Base-by-base conservation (phyloP, 92 coral and sea anemone genomes). In the Phenganax stokvisi region DNA sequence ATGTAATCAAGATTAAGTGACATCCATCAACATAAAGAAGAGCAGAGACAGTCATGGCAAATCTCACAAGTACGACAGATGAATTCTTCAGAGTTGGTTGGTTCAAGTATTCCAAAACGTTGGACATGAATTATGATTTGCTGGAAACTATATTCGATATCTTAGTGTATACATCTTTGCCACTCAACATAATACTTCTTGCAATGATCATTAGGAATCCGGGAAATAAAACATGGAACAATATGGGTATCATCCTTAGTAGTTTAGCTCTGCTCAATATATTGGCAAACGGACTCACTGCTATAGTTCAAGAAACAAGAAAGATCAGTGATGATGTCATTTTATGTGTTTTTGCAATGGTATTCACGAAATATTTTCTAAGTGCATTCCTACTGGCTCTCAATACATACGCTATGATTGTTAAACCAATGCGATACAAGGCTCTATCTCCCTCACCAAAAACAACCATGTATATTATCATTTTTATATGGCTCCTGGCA, bases 381-480 rank as follows among this genome's bases (percentile, higher is more conserved):
- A 64, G 70, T n/a, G 29, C 70, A 0, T 64, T 64, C 44, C 8
- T 64, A 17, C 10, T 64, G 37, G 70, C 70, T 17, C 37, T 64
- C 10, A 64, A 20, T 7, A 64, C 70, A 64, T 64, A 64, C 30
- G 47, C 70, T 5, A 64, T 64, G 70, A 64, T 64, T 20, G 70
- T 28, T 20, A n/a, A 64, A 17, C 70, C 70, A 64, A 1, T 64
- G 37, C 47, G 27, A 11, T 64, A 64, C 12, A 64, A 64, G 20
- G 70, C 70, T 64, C 31, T 64, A 25, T 64, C 70, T 20, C 70
- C 70, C 6, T 59, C 37, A 77, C 80, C 80, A 7, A 8, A 71
- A 62, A 77, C 71, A 3, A 77, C 52, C 29, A 6, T 77, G 58
- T 25, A 59, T 44, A 62, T 77, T 11, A 60, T 66, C 3, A n/a